A percentile compares a stretch with the other conserved stretches of the same genome.
Evolutionary conservation across 30 jellyfish, hydroid and myxozoan genomes (phyloP).

Genomic region (Rhopilema esculentum): DNA sequence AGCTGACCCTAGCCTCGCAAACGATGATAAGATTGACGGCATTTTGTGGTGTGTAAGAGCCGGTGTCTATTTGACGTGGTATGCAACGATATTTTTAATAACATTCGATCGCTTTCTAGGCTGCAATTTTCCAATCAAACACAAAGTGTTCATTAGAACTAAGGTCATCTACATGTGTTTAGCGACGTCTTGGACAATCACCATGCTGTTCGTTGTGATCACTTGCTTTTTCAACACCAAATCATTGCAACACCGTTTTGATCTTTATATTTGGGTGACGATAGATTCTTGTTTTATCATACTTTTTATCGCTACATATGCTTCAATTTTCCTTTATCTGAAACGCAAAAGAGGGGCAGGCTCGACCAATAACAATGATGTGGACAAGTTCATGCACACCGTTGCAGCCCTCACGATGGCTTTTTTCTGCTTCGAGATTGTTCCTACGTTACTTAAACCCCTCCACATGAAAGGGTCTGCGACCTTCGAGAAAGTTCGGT

Average conservation of each 20-base stretch:
- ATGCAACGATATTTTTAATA: constrained; percentile 13
- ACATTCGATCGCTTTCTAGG: constrained; percentile 46
- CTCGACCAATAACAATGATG: not conserved
- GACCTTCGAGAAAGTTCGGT: not conserved
- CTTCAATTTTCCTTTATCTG: constrained; percentile 11
- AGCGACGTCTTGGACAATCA: not conserved
- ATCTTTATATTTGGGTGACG: constrained; percentile 5
- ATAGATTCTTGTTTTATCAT: not conserved
- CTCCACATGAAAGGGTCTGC: not conserved
- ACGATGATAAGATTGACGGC: not conserved
- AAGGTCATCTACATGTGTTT: not conserved
- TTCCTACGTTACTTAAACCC: constrained; percentile 1
- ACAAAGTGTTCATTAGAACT: constrained; percentile 8
- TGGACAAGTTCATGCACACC: constrained; percentile 18
- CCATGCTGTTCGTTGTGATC: not conserved
- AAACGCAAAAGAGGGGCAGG: constrained; percentile 3
- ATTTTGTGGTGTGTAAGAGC: constrained; percentile 30
- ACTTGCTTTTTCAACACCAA: constrained; percentile 19
- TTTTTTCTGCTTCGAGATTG: constrained; percentile 15
- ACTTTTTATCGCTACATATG: constrained; percentile 18
- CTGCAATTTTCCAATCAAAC: constrained; percentile 40
- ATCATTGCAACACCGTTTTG: not conserved
- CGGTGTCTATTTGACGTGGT: constrained; percentile 27
- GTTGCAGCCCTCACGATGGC: constrained; percentile 20
- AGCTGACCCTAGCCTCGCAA: not conserved